Base-by-base conservation (phyloP, 92 coral and sea anemone genomes). In the Phenganax subtilis region DNA sequence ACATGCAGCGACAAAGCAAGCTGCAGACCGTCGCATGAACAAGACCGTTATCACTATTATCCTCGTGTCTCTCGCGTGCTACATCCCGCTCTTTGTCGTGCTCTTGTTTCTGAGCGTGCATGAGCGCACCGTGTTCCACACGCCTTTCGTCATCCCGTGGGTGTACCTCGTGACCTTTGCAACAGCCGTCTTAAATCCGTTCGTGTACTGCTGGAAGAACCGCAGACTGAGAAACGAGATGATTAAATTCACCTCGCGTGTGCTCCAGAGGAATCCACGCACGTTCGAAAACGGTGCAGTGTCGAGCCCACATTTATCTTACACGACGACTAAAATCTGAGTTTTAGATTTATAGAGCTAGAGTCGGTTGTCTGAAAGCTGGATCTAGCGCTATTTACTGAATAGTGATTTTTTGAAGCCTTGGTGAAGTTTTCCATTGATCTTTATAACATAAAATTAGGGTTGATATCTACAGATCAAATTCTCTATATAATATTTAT, bases 11-110 rank as follows among this genome's bases (percentile, higher is more conserved):
- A 72, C 10, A 67, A 72, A 82, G 47, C 71, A 82, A 14, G 85
- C 80, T 80, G 72, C 85, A 9, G 80, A 63, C 71, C 78, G 85
- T 52, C 85, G 80, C 51, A 82, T 59, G 85, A 79, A 79, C 54
- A 79, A 53, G 9, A 79, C 83, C 44, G 74, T 79, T 1, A 51
- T 79, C 62, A 53, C 74, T 8, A 63, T 79, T 0, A 79, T 79
- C 59, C 62, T 62, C 74, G 68, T 65, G 4, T 47, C 72, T 15
- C 72, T 79, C 20, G 73, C 74, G 73, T 79, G 83, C 30, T 79
- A 63, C 62, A 25, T 65, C 73, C 83, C 83, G 3, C 52, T 16
- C 2, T 16, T 79, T 17, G 63, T 44, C 74, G 83, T 79, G 60
- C 74, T 79, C 61, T 44, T 54, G 44, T 79, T 47, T 52, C 37